phyloP scores from a whole-genome alignment of 2,797 vertebrate genomes.

The Enteromius fasciolatus region DNA sequence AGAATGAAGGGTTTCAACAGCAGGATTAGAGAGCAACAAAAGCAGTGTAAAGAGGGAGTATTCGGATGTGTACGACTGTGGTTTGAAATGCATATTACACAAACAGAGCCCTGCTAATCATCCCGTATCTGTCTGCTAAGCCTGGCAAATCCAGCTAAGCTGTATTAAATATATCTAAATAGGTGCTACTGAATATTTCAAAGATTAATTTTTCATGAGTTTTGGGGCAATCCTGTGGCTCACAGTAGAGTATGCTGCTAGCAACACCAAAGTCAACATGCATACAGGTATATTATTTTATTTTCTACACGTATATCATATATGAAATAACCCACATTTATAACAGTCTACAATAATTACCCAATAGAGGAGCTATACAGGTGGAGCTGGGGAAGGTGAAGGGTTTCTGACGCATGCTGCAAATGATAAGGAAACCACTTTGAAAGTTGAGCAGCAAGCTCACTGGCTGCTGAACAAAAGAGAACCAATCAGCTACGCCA shows the following conservation, averaged over 20 bases:
- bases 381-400: background rate
- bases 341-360: background rate
- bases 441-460: background rate
- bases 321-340: background rate
- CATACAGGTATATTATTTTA: background rate
- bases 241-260: background rate
- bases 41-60: conserved; percentile 10
- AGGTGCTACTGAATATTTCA: background rate
- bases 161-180: background rate
- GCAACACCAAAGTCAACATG: background rate
- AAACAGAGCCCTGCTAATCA: conserved; percentile 22
- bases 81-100: conserved; percentile 2
- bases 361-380: background rate
- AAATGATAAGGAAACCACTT: background rate
- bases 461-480: background rate
- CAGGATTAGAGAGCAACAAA: conserved; percentile 30
- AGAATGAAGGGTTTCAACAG: conserved; percentile 4
- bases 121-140: conserved; percentile 6
- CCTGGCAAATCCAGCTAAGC: conserved; percentile 13
- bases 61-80: conserved; percentile 4
- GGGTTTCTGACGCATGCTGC: background rate
- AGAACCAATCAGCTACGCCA: background rate
- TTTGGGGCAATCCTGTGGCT: background rate
- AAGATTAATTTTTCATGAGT: background rate
- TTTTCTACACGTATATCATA: background rate